phyloP scores from a whole-genome alignment of 2,113 vertebrate species.

The Silurus asotus region DNA sequence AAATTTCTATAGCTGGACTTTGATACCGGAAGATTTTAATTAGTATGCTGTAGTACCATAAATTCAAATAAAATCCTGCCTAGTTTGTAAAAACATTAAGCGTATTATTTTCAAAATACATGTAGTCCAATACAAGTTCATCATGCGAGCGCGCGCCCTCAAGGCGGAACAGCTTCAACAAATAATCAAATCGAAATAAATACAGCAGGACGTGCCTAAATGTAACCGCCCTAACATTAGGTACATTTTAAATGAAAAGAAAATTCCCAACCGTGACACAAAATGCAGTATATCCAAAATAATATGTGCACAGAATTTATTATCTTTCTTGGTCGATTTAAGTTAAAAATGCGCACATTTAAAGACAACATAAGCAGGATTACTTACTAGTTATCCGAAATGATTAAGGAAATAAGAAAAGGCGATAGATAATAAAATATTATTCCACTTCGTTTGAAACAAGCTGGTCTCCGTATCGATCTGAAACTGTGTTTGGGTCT shows the following conservation, averaged over 20 bases:
- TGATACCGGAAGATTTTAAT: not conserved
- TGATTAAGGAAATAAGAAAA: not conserved
- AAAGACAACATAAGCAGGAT: not conserved
- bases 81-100: not conserved
- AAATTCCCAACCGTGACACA: not conserved
- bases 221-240: not conserved
- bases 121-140: too few relatives aligned
- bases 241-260: not conserved
- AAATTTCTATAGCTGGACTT: not conserved
- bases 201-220: not conserved
- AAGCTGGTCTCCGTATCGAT: not conserved
- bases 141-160: not conserved
- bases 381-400: constrained; percentile 28
- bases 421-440: not conserved
- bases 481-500: not conserved
- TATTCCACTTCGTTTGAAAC: not conserved
- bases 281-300: not conserved
- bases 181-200: not conserved
- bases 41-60: not conserved
- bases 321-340: not conserved
- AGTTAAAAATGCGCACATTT: not conserved
- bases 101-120: not conserved
- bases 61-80: not conserved
- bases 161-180: not conserved
- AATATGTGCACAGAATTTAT: not conserved